These are phyloP conservation scores for Pammene fasciana DNA, from an alignment of 2,888 invertebrate genomes.

Conservation along the genomic window DNA sequence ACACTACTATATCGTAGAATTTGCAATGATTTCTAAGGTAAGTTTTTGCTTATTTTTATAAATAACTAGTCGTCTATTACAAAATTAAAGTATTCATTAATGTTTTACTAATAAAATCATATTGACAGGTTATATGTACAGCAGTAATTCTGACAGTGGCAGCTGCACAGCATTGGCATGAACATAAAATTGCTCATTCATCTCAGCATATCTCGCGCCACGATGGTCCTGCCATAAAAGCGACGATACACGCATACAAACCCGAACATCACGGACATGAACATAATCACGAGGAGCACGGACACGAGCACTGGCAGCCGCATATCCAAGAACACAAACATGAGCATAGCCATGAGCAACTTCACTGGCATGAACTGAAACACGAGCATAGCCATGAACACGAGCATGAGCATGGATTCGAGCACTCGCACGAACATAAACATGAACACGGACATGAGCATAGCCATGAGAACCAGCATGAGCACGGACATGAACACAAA, in stretches of 20 bases:
- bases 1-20: not conserved
- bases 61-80: not conserved
- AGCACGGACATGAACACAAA: constrained; percentile 18
- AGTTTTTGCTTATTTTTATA: not conserved
- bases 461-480: constrained; percentile 10
- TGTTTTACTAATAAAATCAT: constrained; percentile 1
- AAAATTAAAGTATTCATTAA: too few species aligned
- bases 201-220: constrained; percentile 50
- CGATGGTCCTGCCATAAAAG: constrained; percentile 42
- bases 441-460: constrained; percentile 6
- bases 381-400: constrained; percentile 21
- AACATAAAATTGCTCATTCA: constrained; percentile 57
- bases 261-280: constrained; percentile 29
- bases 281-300: constrained; percentile 1
- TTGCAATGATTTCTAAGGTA: constrained; percentile 17
- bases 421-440: constrained; percentile 14
- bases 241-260: constrained; percentile 45
- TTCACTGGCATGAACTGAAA: not conserved
- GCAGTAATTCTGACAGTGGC: constrained; percentile 39
- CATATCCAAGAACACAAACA: constrained; percentile 2
- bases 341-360: constrained; percentile 10
- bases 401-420: constrained; percentile 54
- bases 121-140: constrained; percentile 38
- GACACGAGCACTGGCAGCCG: constrained; percentile 10
- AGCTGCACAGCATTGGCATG: constrained; percentile 46